A percentile compares a stretch with the other conserved stretches of the same genome.
These are phyloP conservation scores for Columba guinea DNA, from an alignment of 2,797 vertebrate genomes.

Conservation along the genomic window DNA sequence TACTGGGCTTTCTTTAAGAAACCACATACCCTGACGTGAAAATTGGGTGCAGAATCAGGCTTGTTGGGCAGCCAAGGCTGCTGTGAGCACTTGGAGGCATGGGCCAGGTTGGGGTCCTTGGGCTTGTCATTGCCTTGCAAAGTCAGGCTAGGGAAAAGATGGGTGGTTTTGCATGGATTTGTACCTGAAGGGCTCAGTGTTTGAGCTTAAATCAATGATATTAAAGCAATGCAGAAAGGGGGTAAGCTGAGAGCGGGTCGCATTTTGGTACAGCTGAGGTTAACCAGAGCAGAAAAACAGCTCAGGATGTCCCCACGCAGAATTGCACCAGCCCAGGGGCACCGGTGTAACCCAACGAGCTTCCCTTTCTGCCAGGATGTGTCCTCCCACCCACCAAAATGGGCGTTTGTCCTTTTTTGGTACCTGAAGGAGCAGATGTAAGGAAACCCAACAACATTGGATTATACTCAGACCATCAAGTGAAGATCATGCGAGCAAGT, in stretches of 20 bases:
- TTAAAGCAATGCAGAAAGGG: background rate
- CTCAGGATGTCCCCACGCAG: background rate
- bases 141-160: background rate
- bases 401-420: background rate
- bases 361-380: background rate
- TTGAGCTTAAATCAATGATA: background rate
- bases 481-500: background rate
- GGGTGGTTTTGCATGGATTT: background rate
- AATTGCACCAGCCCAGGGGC: background rate
- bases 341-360: background rate
- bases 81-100: background rate
- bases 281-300: background rate
- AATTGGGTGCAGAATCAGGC: background rate
- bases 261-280: background rate
- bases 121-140: background rate
- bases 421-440: background rate
- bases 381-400: background rate
- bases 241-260: background rate
- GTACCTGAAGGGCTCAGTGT: background rate
- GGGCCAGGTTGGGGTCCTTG: background rate
- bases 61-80: too few relatives aligned
- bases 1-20: background rate
- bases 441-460: accelerated
- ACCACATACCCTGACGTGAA: accelerated
- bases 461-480: background rate